Evolutionary conservation across 2,888 invertebrate species (phyloP).

Genomic region (Apocheima hispidaria): DNA sequence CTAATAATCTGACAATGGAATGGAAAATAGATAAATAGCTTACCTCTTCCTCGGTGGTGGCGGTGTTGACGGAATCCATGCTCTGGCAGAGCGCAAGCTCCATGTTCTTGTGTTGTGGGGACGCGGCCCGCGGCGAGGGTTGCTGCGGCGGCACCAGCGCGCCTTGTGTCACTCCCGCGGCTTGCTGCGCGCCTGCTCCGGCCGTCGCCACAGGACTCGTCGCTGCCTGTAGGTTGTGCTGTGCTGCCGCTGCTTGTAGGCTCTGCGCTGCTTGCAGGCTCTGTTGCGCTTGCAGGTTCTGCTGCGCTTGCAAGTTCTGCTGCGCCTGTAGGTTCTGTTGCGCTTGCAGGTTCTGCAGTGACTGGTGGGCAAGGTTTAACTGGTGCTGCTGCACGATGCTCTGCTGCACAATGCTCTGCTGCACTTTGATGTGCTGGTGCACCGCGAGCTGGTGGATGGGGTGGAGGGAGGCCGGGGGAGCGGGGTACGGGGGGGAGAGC

Average conservation of each 20-base stretch:
- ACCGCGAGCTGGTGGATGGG: slow-evolving; percentile 80
- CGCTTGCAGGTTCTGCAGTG: slow-evolving; percentile 75
- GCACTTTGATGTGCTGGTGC: slow-evolving; percentile 82
- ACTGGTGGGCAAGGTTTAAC: slow-evolving; percentile 80
- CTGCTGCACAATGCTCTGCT: slow-evolving; percentile 81
- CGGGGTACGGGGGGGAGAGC: slow-evolving; percentile 86
- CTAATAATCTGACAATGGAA: not conserved
- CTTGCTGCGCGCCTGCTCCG: slow-evolving; percentile 72
- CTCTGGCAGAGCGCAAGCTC: slow-evolving; percentile 95
- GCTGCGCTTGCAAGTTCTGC: slow-evolving; percentile 65
- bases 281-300: slow-evolving; percentile 64
- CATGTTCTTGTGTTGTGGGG: slow-evolving; percentile 82
- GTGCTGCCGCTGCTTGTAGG: slow-evolving; percentile 53
- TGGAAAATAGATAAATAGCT: slow-evolving; percentile 60
- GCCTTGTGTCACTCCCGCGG: slow-evolving; percentile 73
- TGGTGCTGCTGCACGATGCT: slow-evolving; percentile 83
- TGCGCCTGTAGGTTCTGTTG: slow-evolving; percentile 68
- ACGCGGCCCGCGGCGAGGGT: slow-evolving; percentile 74
- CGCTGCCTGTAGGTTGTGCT: slow-evolving; percentile 57
- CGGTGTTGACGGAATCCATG: slow-evolving; percentile 99
- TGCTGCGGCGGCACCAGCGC: slow-evolving; percentile 81
- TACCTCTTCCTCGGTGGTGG: slow-evolving; percentile 99
- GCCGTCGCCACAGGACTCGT: slow-evolving; percentile 75
- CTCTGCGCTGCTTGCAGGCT: slow-evolving; percentile 67
- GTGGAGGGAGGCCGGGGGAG: slow-evolving; percentile 77